Conservation (phyloP, 2,113 vertebrate species). For the Meles meles region DNA sequence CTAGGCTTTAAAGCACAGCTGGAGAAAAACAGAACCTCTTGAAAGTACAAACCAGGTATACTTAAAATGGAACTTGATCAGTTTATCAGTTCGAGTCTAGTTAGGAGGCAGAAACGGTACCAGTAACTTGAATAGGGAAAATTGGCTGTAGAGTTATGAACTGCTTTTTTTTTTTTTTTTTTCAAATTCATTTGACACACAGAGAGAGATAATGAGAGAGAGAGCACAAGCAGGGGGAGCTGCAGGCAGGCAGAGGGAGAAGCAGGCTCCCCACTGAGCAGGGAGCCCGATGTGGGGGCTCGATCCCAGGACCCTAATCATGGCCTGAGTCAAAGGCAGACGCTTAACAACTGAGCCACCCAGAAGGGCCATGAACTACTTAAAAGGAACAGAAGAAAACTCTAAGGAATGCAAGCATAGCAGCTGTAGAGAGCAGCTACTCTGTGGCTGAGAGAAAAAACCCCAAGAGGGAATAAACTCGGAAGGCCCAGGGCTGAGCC, state of each 20-base stretch:
- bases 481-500: neutral
- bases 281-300: too few species aligned
- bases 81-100: neutral
- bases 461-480: neutral
- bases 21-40: conserved; percentile 48
- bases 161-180: neutral
- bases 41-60: conserved; percentile 20
- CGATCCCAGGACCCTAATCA: too few species aligned
- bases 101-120: neutral
- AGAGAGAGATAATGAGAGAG: too few species aligned
- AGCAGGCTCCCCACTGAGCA: too few species aligned
- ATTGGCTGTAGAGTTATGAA: neutral
- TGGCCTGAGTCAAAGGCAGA: too few species aligned
- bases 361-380: neutral
- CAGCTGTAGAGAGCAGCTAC: neutral
- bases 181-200: too few species aligned
- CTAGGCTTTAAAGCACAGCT: conserved; percentile 36
- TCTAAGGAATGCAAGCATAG: neutral
- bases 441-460: neutral
- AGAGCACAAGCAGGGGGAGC: too few species aligned
- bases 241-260: too few species aligned
- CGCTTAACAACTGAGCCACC: too few species aligned
- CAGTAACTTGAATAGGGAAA: neutral
- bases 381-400: neutral
- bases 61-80: conserved; percentile 34